Percentiles rank a stretch among this genome's conserved stretches.
phyloP scores from a whole-genome alignment of 2,113 vertebrate genomes.

The Pluvialis apricaria region DNA sequence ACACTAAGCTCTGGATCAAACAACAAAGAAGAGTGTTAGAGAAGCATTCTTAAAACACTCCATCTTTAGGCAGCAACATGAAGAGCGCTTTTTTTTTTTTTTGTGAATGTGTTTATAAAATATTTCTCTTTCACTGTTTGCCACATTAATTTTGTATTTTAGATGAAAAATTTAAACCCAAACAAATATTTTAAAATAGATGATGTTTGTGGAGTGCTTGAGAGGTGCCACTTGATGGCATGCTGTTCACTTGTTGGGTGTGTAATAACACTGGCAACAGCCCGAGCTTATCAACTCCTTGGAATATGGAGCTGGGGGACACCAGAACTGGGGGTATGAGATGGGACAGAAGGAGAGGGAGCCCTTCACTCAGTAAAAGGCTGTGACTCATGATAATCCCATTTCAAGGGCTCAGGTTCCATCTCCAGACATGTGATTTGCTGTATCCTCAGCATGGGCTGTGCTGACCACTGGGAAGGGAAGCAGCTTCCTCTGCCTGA shows the following conservation, averaged over 20 bases:
- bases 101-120: neutral
- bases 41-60: neutral
- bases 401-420: neutral
- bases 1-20: neutral
- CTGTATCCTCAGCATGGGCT: neutral
- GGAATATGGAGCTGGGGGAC: neutral
- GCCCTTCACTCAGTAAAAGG: neutral
- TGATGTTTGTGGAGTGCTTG: neutral
- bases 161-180: slow-evolving; percentile 4
- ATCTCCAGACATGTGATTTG: neutral
- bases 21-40: neutral
- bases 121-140: slow-evolving; percentile 16
- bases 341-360: neutral
- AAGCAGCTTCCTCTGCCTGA: neutral
- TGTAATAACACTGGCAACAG: neutral
- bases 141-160: slow-evolving; percentile 34
- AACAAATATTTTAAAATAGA: slow-evolving; percentile 39
- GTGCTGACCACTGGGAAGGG: neutral
- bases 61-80: neutral
- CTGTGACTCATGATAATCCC: neutral
- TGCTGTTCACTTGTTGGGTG: neutral
- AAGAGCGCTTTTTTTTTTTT: neutral
- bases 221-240: neutral
- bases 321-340: neutral
- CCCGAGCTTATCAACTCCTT: neutral